A percentile compares a stretch with the other conserved stretches of the same genome.
Evolutionary conservation across 2,888 invertebrate genomes (phyloP).

Genomic region (Stomorhina lunata): DNA sequence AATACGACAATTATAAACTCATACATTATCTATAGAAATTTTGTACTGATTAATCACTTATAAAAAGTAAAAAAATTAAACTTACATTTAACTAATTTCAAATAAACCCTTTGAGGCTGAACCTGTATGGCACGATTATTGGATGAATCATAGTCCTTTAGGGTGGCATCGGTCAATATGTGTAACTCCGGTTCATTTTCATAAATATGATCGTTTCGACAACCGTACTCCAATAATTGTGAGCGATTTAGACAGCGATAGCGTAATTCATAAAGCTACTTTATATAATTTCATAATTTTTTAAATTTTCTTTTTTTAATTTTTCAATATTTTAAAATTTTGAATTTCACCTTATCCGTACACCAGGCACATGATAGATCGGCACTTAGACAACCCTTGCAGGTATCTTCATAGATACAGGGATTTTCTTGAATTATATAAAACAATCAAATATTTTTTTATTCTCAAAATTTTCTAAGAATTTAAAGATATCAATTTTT

Average conservation of each 20-base stretch:
- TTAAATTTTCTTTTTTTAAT: background rate
- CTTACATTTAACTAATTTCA: constrained; percentile 84
- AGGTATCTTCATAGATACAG: constrained; percentile 74
- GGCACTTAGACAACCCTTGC: constrained; percentile 74
- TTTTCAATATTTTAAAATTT: constrained; percentile 1
- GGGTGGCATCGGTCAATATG: constrained; percentile 69
- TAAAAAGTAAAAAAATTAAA: constrained; percentile 40
- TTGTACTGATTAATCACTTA: constrained; percentile 2
- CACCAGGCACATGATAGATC: constrained; percentile 78
- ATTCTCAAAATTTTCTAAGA: background rate
- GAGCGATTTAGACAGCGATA: constrained; percentile 74
- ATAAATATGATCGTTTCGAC: constrained; percentile 72
- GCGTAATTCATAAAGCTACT: constrained; percentile 71
- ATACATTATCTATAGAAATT: background rate
- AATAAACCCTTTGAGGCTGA: constrained; percentile 83
- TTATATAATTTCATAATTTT: background rate
- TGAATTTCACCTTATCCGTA: constrained; percentile 75
- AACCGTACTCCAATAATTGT: constrained; percentile 71
- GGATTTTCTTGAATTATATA: constrained; percentile 69
- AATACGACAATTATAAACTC: background rate
- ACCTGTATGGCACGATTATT: constrained; percentile 82
- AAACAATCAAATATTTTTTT: background rate
- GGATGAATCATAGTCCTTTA: constrained; percentile 77
- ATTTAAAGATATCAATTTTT: background rate
- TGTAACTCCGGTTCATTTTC: constrained; percentile 72